Evolutionary conservation across 1,140 invertebrate genomes (phyloP).

Genomic region (Zaprionus nigranus): DNA sequence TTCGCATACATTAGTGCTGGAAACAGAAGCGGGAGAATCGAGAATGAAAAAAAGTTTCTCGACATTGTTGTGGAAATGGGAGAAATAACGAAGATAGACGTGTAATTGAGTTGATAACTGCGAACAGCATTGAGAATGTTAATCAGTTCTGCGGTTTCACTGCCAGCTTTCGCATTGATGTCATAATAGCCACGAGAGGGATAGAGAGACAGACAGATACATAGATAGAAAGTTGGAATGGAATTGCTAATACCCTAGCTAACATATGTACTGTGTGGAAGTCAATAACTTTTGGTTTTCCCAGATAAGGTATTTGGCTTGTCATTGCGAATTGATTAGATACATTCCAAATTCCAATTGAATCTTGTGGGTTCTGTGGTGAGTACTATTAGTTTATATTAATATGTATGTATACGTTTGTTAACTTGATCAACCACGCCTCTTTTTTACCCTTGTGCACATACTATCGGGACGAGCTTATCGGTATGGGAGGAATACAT

Average conservation of each 20-base stretch:
- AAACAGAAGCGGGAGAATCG: background rate
- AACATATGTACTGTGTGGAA: background rate
- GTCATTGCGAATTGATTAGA: background rate
- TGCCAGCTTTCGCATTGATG: background rate
- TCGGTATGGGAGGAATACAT: no score
- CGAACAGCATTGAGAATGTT: conserved; percentile 29
- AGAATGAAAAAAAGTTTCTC: conserved; percentile 20
- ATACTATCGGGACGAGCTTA: no score
- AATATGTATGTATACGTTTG: no score
- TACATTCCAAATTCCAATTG: background rate
- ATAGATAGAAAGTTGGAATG: background rate
- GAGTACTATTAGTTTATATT: no score
- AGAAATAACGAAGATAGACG: conserved; percentile 27
- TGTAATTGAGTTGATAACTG: conserved; percentile 50
- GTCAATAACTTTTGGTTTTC: background rate
- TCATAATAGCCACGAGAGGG: background rate
- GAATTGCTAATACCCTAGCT: background rate
- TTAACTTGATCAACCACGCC: no score
- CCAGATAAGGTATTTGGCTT: background rate
- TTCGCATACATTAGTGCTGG: conserved; percentile 1
- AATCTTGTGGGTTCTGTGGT: background rate
- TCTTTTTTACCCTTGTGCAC: no score
- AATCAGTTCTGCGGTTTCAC: conserved; percentile 26
- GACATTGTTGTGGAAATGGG: background rate
- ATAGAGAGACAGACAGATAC: background rate